A percentile compares a stretch with the other conserved stretches of the same genome.
These are phyloP conservation scores for Edolisoma coerulescens DNA, from an alignment of 2,113 vertebrate species.

Conservation along the genomic window DNA sequence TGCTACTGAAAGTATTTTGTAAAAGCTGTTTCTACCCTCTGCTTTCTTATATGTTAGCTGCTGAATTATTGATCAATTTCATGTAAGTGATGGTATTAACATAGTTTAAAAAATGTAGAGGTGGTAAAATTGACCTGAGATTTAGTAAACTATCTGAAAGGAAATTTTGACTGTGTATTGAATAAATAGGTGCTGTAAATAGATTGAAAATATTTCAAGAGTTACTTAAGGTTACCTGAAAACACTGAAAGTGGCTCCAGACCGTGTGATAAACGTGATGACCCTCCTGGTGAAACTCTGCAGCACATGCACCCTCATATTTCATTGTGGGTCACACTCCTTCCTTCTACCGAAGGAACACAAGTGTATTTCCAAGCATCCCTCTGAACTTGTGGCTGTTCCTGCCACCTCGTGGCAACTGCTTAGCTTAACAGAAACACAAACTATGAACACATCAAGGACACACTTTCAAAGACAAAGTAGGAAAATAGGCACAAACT, in stretches of 20 bases:
- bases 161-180: not conserved
- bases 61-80: not conserved
- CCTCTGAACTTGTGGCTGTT: not conserved
- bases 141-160: not conserved
- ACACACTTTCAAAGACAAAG: not conserved
- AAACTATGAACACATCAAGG: not conserved
- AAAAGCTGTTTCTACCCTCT: not conserved
- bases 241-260: not conserved
- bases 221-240: not conserved
- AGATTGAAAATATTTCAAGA: not conserved
- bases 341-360: not conserved
- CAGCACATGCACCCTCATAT: not conserved
- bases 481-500: not conserved
- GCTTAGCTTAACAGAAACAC: not conserved
- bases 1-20: not conserved
- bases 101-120: not conserved
- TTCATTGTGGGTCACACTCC: not conserved
- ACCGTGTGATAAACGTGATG: not conserved
- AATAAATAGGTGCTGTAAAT: not conserved
- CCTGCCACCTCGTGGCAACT: slow-evolving; percentile 41
- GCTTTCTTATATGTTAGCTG: not conserved
- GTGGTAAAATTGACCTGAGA: not conserved
- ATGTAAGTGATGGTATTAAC: not conserved
- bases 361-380: not conserved
- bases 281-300: not conserved